Conservation (phyloP, 2,797 vertebrate genomes). For the Serranus cabrilla region DNA sequence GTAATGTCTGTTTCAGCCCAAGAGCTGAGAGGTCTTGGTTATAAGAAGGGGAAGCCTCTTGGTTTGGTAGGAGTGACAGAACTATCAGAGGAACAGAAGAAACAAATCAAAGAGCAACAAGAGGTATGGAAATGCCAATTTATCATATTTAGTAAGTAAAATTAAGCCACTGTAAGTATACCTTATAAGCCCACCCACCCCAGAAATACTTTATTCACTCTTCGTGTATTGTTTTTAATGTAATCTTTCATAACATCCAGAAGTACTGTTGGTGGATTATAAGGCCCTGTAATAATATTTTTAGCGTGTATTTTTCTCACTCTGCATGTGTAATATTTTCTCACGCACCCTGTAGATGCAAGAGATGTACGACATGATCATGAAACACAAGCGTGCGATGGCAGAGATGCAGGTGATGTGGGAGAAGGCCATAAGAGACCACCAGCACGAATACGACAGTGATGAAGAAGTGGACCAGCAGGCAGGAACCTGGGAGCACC, state of each 20-base stretch:
- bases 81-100: constrained; percentile 95
- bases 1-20: constrained; percentile 83
- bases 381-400: constrained; percentile 98
- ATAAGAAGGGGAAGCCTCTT: constrained; percentile 93
- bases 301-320: background rate
- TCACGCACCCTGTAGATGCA: constrained; percentile 90
- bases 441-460: constrained; percentile 97
- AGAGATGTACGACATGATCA: constrained; percentile 99
- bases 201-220: background rate
- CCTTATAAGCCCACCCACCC: background rate
- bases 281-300: background rate
- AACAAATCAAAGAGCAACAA: constrained; percentile 94
- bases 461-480: constrained; percentile 95
- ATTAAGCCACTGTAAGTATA: background rate
- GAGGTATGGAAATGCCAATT: constrained; percentile 85
- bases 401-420: constrained; percentile 98
- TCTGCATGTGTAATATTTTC: background rate
- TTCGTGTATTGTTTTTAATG: background rate
- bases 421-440: constrained; percentile 94
- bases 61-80: constrained; percentile 95
- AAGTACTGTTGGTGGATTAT: background rate
- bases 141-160: background rate
- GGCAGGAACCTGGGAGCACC: constrained; percentile 97
- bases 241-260: background rate
- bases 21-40: constrained; percentile 93